Evolutionary conservation across 2,888 invertebrate genomes (phyloP), one percentile per base, ranked within the genome.

Genomic region (Ophioninae sp.): DNA sequence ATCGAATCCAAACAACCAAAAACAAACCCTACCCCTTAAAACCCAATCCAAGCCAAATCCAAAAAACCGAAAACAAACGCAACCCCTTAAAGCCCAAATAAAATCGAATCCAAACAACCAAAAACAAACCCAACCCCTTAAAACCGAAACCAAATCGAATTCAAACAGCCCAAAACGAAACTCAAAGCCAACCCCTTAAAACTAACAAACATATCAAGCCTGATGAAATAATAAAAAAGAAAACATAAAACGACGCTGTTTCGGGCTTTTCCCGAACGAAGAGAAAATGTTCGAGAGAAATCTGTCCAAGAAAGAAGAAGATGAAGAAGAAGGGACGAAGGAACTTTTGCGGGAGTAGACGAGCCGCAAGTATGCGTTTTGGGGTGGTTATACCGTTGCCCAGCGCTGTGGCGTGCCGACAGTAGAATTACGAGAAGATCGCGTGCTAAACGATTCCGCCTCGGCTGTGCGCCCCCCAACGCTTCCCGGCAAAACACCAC

Each of bases 361-460:
- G 68, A 39, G 44, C 21, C 57, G 56, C 17, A 30, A 50, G 72
- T 41, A 64, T 68, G 68, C 76, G 59, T 83, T 79, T 72, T 50
- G 72, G n/a, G 70, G 39, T 77, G 61, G 82, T 78, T 62, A 81
- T 85, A 83, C 69, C 75, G 73, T 83, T 72, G 76, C 78, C 23
- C 69, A 50, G 50, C 57, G 78, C 80, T 83, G 72, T 65, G 83
- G 85, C 85, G 85, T 83, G 87, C 86, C 88, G 88, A 87, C 89
- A 82, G 81, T 88, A 90, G 89, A 92, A 91, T 91, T 92, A 92
- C 90, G 92, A 89, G 90, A 89, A 88, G 89, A 92, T 92, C 91
- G 92, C 92, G 92, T 92, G 92, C 89, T 90, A 91, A 92, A 90
- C 90, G 91, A 91, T 90, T 89, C 88, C 87, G 87, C 86, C 89